Evolutionary conservation across 1,140 invertebrate species (phyloP).

Genomic region (Planococcus citri): DNA sequence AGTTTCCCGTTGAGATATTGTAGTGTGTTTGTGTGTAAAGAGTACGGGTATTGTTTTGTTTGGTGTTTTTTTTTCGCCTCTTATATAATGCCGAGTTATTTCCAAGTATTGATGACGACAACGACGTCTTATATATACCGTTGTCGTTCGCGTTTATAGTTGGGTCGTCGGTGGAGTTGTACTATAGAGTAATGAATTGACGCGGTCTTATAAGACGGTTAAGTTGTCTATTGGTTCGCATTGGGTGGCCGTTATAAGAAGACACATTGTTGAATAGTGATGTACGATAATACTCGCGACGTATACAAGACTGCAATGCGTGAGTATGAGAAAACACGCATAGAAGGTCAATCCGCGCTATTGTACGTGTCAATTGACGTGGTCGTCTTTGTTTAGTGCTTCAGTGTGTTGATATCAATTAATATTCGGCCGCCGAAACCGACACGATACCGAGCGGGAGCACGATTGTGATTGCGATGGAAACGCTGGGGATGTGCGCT

Average conservation of each 20-base stretch:
- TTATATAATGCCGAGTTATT: neutral
- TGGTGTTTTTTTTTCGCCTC: no score
- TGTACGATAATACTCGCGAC: no score
- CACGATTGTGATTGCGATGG: no score
- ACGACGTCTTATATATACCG: no score
- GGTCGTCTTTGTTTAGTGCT: neutral
- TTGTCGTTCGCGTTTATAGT: no score
- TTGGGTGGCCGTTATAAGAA: neutral
- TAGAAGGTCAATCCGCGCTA: neutral
- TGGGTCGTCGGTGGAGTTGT: no score
- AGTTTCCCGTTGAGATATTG: constrained; percentile 13
- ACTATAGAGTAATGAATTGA: neutral
- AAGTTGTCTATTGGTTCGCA: neutral
- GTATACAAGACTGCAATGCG: no score
- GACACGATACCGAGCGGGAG: no score
- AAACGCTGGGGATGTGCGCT: no score
- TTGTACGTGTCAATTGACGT: neutral
- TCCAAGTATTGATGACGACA: neutral
- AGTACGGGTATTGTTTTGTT: neutral
- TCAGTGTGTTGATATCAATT: no score
- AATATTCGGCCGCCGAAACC: no score
- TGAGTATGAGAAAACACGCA: neutral
- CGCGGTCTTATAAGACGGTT: neutral
- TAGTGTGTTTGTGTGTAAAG: neutral
- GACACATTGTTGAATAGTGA: neutral